phyloP scores from a whole-genome alignment of 2,888 invertebrate species.

The Linnaemya vulpina region DNA sequence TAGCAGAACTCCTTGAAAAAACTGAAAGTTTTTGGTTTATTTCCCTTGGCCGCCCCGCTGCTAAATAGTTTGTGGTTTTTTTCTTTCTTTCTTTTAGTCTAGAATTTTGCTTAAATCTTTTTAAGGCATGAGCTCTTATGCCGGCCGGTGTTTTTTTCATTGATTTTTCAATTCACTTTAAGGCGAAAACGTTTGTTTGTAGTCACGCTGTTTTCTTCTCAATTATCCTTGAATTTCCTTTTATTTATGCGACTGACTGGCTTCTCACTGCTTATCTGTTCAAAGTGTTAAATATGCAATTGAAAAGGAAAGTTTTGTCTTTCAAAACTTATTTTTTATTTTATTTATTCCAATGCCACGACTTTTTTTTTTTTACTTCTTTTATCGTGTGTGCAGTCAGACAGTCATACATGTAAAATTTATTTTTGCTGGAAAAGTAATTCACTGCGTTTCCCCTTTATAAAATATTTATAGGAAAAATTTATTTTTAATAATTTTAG shows the following conservation, averaged over 20 bases:
- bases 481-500: background rate
- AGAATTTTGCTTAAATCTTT: background rate
- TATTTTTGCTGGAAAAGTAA: background rate
- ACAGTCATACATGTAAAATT: conserved; percentile 45
- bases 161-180: conserved; percentile 54
- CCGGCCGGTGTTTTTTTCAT: conserved; percentile 53
- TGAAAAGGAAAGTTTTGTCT: conserved; percentile 65
- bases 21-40: background rate
- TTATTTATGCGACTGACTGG: conserved; percentile 65
- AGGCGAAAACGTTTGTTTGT: conserved; percentile 26
- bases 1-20: conserved; percentile 25
- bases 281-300: conserved; percentile 65
- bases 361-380: conserved; percentile 6
- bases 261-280: conserved; percentile 40
- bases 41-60: background rate
- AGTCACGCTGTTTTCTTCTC: background rate
- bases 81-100: conserved; percentile 37
- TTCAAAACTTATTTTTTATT: conserved; percentile 8
- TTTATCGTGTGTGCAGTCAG: conserved; percentile 30
- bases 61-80: conserved; percentile 47
- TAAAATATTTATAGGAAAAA: background rate
- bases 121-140: conserved; percentile 27
- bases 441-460: conserved; percentile 11
- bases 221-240: conserved; percentile 51
- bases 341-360: conserved; percentile 5